Evolutionary conservation across 2,113 vertebrate species (phyloP), one percentile per base, ranked within the genome.

Genomic region (Bubalus kerabau): DNA sequence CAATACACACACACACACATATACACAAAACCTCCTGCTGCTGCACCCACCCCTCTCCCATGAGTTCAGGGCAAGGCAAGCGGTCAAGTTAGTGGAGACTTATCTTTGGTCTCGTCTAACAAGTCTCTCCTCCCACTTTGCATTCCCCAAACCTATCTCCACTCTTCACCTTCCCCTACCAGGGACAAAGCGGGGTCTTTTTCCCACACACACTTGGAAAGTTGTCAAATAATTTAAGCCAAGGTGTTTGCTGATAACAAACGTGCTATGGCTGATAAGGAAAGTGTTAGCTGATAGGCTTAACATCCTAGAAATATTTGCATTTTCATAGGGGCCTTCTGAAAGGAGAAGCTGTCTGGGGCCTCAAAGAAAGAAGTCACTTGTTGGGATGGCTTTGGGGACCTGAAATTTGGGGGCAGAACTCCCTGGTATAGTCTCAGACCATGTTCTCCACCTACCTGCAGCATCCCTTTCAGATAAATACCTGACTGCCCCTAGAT

Each of bases 181-280:
- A 56, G 93, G 93, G 82, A 95, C 91, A 86, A 93, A 90, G 86
- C 76, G 15, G 90, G 62, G 62, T 54, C 90, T 88, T 52, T 92
- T 96, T 94, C 94, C 81, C 97, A 81, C 95, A 96, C 94, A 78
- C 54, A 84, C 97, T 93, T 88, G 17, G 91, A 96, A 97, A 97
- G 96, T 94, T 97, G 96, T 98, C 96, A 97, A 97, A 97, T 95
- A 95, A 96, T 97, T 95, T 89, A 95, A 97, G 96, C 85, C 93
- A 93, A 94, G 95, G 97, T 93, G 97, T 98, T 91, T 96, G 95
- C 90, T 96, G 98, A 98, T 95, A 97, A 92, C 50, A 62, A 89
- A 98, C 88, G 97, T 98, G 97, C 85, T 50, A 24, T 13, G 50
- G 43, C 64, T 76, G 97, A 98, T 97, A 97, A 93, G 89, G 60